Evolutionary conservation across 2,797 vertebrate species (phyloP), one percentile per base, ranked within the genome.

Genomic region (Gouania willdenowi): DNA sequence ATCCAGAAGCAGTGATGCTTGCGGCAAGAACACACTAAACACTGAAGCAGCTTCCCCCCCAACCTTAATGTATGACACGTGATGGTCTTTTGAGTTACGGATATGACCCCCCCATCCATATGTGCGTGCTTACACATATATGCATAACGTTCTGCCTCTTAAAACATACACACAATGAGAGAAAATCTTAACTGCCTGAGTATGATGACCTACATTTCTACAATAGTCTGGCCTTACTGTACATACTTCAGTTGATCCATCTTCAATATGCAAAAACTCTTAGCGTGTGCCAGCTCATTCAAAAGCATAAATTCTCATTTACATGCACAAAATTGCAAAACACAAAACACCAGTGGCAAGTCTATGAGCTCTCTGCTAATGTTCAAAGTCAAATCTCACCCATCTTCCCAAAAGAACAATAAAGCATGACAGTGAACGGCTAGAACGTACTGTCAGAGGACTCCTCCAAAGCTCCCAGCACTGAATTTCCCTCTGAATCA

Each of bases 51-150:
- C 77, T 79, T 76, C 63, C 19, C 19, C 65, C 64, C 68, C 85
- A 82, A 88, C 86, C 91, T 89, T 78, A 84, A 87, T 77, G 61
- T 68, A 47, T 31, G 64, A 66, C 54, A 51, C 56, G 39, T 39
- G 52, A 71, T 52, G 81, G 63, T 70, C 60, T 52, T 14, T 41
- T 55, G 58, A 41, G 52, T 66, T 47, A 61, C 49, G 41, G 42
- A 59, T 40, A 56, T 64, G 36, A 65, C 61, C 66, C 22, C 39
- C 58, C 29, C 27, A 27, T 31, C 47, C 29, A 31, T 13, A 17
- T 26, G 14, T 1, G 3, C 37, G n/a, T n/a, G n/a, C n/a, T n/a
- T n/a, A 46, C 22, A 39, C n/a, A n/a, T 22, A 47, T 14, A 39
- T 5, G 17, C 11, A 27, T 3, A 34, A 26, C 57, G 51, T 38